Conservation (phyloP, 2,888 invertebrate species). For the Tetranychus truncatus region DNA sequence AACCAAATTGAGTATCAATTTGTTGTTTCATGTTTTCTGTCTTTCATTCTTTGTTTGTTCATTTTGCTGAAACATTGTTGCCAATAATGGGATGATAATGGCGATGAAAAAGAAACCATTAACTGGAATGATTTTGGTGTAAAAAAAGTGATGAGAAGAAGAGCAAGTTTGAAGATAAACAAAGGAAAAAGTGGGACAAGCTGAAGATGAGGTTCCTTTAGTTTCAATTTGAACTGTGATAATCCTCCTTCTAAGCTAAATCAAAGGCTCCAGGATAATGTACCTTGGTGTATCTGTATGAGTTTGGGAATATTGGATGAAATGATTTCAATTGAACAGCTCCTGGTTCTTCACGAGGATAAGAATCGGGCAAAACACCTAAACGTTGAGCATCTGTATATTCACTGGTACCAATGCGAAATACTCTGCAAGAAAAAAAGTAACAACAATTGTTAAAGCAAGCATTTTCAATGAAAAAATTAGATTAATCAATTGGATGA, state of each 20-base stretch:
- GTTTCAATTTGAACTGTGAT: no score
- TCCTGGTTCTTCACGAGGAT: slow-evolving; percentile 1
- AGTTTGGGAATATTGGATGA: not conserved
- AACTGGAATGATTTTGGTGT: not conserved
- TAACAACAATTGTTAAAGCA: no score
- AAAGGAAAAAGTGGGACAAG: not conserved
- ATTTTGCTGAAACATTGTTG: not conserved
- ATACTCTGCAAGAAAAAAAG: not conserved
- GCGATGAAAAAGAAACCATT: not conserved
- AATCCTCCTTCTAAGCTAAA: not conserved
- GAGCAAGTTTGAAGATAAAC: not conserved
- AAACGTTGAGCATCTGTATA: not conserved
- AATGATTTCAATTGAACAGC: slow-evolving; percentile 4
- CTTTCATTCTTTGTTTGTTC: no score
- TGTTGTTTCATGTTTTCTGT: not conserved
- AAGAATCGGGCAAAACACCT: not conserved
- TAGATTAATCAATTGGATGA: no score
- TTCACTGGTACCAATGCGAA: not conserved
- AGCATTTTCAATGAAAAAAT: no score
- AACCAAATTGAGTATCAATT: not conserved
- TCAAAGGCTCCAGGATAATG: slow-evolving; percentile 7
- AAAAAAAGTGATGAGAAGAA: not conserved
- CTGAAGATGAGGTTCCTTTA: not conserved
- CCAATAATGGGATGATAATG: not conserved
- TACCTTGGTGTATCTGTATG: not conserved